phyloP scores from a whole-genome alignment of 1,140 invertebrate species.

The Melipona quadrifasciata region DNA sequence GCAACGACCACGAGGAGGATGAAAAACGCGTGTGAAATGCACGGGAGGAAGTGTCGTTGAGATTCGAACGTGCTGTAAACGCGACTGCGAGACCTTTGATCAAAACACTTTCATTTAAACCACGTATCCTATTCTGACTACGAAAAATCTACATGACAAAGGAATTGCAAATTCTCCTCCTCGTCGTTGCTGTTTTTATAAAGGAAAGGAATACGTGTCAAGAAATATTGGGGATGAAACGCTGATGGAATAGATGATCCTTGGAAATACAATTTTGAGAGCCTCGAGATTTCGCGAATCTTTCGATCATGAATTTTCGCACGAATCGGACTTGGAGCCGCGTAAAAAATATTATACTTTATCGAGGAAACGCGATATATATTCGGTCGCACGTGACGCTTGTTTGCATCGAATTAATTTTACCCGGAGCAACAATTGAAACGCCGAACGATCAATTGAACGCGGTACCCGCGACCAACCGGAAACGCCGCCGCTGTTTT shows the following conservation, averaged over 20 bases:
- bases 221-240: background rate
- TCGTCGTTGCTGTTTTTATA: background rate
- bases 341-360: too few species aligned
- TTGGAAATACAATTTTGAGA: too few species aligned
- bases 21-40: constrained; percentile 15
- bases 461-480: background rate
- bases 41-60: constrained; percentile 7
- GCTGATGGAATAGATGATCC: too few species aligned
- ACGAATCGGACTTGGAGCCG: too few species aligned
- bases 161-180: background rate
- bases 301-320: too few species aligned
- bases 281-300: too few species aligned
- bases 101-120: constrained; percentile 14
- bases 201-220: background rate
- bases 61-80: constrained; percentile 7
- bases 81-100: constrained; percentile 20
- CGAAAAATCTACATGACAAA: background rate
- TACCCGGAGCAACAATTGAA: background rate
- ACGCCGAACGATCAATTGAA: constrained; percentile 7
- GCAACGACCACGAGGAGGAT: background rate
- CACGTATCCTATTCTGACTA: background rate
- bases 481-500: constrained; percentile 7
- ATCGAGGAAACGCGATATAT: too few species aligned
- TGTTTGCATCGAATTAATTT: constrained; percentile 1
- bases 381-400: background rate